Percentiles rank a stretch among this genome's conserved stretches.
Conservation (phyloP, 2,888 invertebrate genomes). For the Meiosimyza decipiens region DNA sequence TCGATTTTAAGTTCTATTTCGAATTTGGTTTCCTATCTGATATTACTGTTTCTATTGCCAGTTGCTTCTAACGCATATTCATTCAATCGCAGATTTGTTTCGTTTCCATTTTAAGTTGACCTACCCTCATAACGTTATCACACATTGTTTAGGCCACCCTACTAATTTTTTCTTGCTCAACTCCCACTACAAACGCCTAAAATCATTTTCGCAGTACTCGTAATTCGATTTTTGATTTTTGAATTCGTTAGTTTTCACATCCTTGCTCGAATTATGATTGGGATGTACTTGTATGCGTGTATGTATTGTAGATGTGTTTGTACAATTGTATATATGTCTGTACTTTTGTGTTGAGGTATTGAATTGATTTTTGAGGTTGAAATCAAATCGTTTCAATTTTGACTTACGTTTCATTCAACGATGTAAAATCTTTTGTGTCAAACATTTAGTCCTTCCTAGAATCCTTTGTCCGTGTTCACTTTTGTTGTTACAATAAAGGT, state of each 20-base stretch:
- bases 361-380: background rate
- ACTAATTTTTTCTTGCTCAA: background rate
- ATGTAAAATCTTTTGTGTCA: background rate
- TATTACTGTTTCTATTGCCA: background rate
- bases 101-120: constrained; percentile 7
- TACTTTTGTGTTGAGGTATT: background rate
- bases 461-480: too few relatives aligned
- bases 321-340: background rate
- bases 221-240: constrained; percentile 28
- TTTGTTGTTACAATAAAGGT: too few relatives aligned
- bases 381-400: too few relatives aligned
- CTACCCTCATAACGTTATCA: constrained; percentile 14
- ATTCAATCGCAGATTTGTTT: constrained; percentile 7
- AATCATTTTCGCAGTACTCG: background rate
- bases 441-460: background rate
- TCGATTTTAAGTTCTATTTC: constrained; percentile 13
- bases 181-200: background rate
- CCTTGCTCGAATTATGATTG: background rate
- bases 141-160: background rate
- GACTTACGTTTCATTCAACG: background rate
- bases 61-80: background rate
- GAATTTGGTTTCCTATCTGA: background rate
- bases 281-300: background rate
- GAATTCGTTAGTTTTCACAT: constrained; percentile 19
- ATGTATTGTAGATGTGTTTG: background rate